Percentiles rank a stretch among this genome's conserved stretches.
These are phyloP conservation scores for Caloenas nicobarica DNA, from an alignment of 2,113 vertebrate species.

Conservation along the genomic window DNA sequence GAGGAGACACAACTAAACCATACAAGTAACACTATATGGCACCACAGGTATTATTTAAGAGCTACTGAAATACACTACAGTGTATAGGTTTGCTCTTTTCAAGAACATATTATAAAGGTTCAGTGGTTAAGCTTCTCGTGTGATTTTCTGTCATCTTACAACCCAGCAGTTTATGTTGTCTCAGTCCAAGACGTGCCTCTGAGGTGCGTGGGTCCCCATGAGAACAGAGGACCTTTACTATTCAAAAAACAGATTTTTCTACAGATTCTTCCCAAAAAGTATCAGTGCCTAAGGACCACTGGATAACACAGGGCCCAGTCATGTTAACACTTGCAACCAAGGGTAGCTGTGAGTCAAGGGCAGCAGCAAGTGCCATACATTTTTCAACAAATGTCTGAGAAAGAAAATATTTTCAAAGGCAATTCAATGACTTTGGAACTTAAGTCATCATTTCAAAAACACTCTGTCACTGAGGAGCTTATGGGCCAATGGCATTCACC, in stretches of 20 bases:
- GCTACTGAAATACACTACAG: background rate
- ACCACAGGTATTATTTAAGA: background rate
- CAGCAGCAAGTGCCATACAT: accelerated
- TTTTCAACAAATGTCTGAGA: background rate
- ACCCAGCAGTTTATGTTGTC: background rate
- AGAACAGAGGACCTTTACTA: background rate
- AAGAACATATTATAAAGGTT: background rate
- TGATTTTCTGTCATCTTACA: background rate
- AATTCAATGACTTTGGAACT: background rate
- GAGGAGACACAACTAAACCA: background rate
- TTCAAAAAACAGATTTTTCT: background rate
- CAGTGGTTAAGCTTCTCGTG: background rate
- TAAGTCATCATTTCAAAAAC: background rate
- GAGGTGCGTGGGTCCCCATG: background rate
- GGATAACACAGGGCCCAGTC: background rate
- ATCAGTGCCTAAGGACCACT: background rate
- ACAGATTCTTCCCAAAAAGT: background rate
- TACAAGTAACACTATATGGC: background rate
- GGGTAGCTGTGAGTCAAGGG: accelerated
- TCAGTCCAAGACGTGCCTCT: background rate
- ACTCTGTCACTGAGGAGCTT: background rate
- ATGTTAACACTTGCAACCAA: background rate
- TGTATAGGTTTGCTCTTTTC: background rate
- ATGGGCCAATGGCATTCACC: background rate
- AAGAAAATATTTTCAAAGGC: background rate